Conservation (phyloP, 2,113 vertebrate genomes). For the Oceanodroma tethys region DNA sequence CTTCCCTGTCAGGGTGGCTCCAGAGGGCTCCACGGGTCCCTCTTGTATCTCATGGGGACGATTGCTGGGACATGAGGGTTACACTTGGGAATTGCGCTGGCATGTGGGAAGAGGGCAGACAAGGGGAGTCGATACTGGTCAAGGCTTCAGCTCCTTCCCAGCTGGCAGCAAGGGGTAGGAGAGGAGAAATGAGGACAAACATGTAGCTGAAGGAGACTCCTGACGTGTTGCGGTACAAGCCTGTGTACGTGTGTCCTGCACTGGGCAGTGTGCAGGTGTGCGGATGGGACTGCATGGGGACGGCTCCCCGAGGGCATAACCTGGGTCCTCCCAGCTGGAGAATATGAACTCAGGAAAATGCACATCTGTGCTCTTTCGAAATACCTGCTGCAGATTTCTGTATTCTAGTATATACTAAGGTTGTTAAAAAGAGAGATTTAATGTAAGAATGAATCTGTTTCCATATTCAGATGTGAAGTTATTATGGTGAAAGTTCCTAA, state of each 20-base stretch:
- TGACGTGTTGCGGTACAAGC: fast-evolving
- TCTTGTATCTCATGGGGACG: background rate
- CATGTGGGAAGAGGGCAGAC: background rate
- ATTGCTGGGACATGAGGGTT: background rate
- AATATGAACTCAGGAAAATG: background rate
- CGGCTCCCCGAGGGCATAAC: background rate
- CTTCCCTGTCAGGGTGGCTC: background rate
- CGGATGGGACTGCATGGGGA: background rate
- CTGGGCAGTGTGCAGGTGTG: background rate
- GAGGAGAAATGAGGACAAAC: background rate
- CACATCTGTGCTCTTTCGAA: background rate
- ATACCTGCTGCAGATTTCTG: background rate
- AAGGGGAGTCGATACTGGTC: background rate
- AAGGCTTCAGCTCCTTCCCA: background rate
- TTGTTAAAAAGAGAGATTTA: background rate
- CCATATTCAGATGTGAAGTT: background rate
- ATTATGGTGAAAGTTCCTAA: background rate
- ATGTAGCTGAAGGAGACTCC: background rate
- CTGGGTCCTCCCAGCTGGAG: background rate
- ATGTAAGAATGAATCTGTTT: background rate
- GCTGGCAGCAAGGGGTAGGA: background rate
- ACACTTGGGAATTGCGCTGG: background rate
- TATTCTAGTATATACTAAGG: background rate
- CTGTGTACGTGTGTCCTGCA: background rate
- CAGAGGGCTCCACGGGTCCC: background rate